These are phyloP conservation scores for Rachycentron canadum DNA, from an alignment of 2,797 vertebrate species.

Conservation along the genomic window DNA sequence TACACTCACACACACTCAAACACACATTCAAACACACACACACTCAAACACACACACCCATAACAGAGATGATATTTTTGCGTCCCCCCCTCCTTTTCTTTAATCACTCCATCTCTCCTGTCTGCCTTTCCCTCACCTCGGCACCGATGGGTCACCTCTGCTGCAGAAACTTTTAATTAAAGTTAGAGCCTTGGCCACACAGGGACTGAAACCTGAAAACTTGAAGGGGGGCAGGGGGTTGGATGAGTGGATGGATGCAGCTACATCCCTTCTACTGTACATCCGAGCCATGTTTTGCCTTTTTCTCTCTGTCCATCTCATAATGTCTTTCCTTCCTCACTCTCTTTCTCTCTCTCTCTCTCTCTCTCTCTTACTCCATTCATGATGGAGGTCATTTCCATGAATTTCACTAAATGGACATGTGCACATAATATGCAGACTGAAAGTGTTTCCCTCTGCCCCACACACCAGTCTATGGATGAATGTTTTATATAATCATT, in stretches of 20 bases:
- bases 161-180: conserved; percentile 87
- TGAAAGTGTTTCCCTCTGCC: conserved; percentile 50
- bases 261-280: conserved; percentile 13
- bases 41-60: not conserved
- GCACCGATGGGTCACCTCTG: conserved; percentile 77
- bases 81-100: conserved; percentile 33
- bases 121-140: conserved; percentile 72
- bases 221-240: conserved; percentile 7
- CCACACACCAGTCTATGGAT: conserved; percentile 33
- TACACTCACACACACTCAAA: not conserved
- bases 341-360: not conserved
- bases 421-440: conserved; percentile 78
- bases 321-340: conserved; percentile 14
- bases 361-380: conserved; percentile 13
- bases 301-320: conserved; percentile 51
- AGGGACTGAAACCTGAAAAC: conserved; percentile 60
- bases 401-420: conserved; percentile 83
- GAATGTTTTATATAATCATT: conserved; percentile 41
- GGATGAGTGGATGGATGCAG: conserved; percentile 40
- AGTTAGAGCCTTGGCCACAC: conserved; percentile 79
- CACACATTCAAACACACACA: not conserved
- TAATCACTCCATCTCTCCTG: conserved; percentile 65
- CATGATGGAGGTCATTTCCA: conserved; percentile 69
- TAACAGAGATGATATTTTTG: conserved; percentile 36
- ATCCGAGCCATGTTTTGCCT: conserved; percentile 33